These are phyloP conservation scores for Hypolimnas misippus DNA, from an alignment of 2,888 invertebrate species.

Conservation along the genomic window DNA sequence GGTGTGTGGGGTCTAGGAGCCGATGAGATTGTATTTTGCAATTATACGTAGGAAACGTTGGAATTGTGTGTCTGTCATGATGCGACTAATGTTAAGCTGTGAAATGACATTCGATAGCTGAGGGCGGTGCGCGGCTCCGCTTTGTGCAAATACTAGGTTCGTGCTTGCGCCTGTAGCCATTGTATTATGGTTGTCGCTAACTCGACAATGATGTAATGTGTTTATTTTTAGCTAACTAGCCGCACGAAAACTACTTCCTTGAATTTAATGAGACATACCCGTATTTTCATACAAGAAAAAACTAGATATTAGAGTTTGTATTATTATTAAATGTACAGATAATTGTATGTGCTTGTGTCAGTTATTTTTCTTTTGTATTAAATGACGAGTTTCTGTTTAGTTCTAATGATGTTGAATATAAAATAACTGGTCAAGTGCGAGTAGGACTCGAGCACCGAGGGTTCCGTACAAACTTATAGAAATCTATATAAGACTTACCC, in stretches of 20 bases:
- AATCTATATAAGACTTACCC: no score
- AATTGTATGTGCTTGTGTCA: no score
- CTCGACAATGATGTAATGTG: background rate
- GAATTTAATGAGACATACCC: no score
- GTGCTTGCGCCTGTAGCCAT: conserved; percentile 51
- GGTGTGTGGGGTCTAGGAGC: conserved; percentile 25
- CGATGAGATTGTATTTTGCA: conserved; percentile 39
- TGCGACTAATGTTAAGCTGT: conserved; percentile 69
- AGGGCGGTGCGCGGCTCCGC: conserved; percentile 64
- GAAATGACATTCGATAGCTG: conserved; percentile 70
- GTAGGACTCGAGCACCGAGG: no score
- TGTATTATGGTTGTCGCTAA: conserved; percentile 44
- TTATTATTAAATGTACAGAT: no score
- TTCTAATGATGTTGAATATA: conserved; percentile 7
- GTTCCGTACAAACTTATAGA: no score
- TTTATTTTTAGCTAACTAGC: background rate
- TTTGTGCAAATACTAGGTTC: conserved; percentile 72
- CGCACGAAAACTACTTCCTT: background rate
- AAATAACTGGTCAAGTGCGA: background rate
- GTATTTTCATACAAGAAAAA: no score
- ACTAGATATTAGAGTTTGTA: no score
- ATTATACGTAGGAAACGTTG: conserved; percentile 45
- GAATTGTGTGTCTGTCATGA: conserved; percentile 60
- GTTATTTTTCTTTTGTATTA: background rate
- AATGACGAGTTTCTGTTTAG: conserved; percentile 1